A percentile compares a stretch with the other conserved stretches of the same genome.
Conservation (phyloP, 2,797 vertebrate genomes). For the Anas bahamensis region DNA sequence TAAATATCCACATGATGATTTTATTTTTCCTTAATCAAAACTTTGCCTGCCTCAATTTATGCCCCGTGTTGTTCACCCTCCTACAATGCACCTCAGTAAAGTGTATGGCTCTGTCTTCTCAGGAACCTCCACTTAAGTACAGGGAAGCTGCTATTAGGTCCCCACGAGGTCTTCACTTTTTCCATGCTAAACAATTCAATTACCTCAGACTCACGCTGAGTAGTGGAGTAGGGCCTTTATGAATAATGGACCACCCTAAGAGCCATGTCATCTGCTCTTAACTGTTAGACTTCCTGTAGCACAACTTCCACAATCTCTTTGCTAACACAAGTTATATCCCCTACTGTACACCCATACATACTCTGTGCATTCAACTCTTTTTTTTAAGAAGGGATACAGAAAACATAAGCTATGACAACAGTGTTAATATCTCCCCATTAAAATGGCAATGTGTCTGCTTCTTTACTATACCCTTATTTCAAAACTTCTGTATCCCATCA, state of each 20-base stretch:
- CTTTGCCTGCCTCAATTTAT: not conserved
- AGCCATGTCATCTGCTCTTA: not conserved
- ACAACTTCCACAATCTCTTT: not conserved
- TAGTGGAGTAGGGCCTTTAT: not conserved
- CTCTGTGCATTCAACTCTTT: not conserved
- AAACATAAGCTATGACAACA: not conserved
- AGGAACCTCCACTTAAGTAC: not conserved
- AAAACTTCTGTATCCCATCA: not conserved
- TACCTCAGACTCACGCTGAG: not conserved
- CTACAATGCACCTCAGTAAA: not conserved
- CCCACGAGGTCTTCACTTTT: not conserved
- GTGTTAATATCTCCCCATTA: not conserved
- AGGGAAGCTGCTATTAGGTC: not conserved
- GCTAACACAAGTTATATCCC: not conserved
- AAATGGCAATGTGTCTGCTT: not conserved
- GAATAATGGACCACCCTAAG: not conserved
- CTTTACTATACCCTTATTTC: not conserved
- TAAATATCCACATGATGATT: not conserved
- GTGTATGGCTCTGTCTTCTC: not conserved
- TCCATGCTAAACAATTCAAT: not conserved
- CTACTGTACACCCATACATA: not conserved
- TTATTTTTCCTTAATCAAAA: not conserved
- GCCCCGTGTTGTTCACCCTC: accelerated
- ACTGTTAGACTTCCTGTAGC: not conserved
- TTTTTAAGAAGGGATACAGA: not conserved